Conservation (phyloP, 2,888 invertebrate genomes). For the Morinoia aosen region DNA sequence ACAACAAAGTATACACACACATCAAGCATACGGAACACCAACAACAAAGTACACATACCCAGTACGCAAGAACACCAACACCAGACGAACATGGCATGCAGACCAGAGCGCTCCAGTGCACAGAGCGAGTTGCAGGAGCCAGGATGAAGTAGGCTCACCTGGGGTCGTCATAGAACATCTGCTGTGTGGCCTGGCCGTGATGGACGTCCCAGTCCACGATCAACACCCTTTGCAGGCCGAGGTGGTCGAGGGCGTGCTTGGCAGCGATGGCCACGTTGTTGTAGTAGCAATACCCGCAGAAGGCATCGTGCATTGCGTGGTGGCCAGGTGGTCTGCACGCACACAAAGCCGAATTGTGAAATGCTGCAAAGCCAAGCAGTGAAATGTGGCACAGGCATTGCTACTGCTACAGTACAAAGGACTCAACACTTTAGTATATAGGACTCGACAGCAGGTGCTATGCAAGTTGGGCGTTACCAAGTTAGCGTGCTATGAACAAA, state of each 20-base stretch:
- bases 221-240: constrained; percentile 78
- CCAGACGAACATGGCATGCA: background rate
- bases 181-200: constrained; percentile 94
- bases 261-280: constrained; percentile 94
- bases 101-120: constrained; percentile 80
- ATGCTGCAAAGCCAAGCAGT: background rate
- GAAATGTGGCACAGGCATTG: background rate
- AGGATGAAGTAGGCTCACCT: constrained; percentile 94
- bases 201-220: constrained; percentile 97
- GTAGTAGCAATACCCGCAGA: constrained; percentile 91
- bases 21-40: too few species aligned
- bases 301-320: constrained; percentile 88
- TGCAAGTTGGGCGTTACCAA: too few species aligned
- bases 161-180: constrained; percentile 88
- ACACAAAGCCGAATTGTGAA: background rate
- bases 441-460: background rate
- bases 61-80: too few species aligned
- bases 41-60: too few species aligned
- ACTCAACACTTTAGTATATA: background rate
- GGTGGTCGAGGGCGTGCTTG: constrained; percentile 80
- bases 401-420: background rate
- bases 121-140: constrained; percentile 91
- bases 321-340: constrained; percentile 84
- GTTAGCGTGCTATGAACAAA: too few species aligned
- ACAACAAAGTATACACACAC: too few species aligned